These are phyloP conservation scores for Rattus rattus DNA, from an alignment of 2,113 vertebrate species.

Conservation along the genomic window DNA sequence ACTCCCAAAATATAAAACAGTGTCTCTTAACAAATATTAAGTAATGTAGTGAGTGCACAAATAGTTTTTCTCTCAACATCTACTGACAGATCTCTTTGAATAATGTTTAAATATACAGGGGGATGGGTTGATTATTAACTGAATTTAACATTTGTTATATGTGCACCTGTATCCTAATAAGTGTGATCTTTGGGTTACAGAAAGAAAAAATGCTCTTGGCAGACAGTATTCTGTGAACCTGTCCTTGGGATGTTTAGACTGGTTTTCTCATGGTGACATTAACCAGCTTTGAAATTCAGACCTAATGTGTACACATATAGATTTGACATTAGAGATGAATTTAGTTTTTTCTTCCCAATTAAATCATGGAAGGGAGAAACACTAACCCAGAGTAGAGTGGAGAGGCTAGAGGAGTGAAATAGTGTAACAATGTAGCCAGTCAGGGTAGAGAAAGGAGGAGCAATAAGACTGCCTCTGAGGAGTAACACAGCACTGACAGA, in stretches of 20 bases:
- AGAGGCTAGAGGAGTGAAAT: background rate
- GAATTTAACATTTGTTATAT: slow-evolving; percentile 25
- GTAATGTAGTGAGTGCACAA: background rate
- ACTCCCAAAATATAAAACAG: background rate
- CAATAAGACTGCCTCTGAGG: slow-evolving; percentile 26
- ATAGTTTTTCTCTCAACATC: background rate
- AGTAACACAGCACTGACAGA: slow-evolving; percentile 51
- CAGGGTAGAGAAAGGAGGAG: background rate
- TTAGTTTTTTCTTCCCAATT: slow-evolving; percentile 43
- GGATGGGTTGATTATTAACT: background rate
- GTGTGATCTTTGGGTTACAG: slow-evolving; percentile 32
- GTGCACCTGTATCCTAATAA: slow-evolving; percentile 18
- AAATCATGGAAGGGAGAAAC: slow-evolving; percentile 31
- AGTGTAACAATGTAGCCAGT: background rate
- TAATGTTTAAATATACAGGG: slow-evolving; percentile 36
- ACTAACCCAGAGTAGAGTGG: slow-evolving; percentile 40
- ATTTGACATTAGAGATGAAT: slow-evolving; percentile 62
- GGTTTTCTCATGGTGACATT: slow-evolving; percentile 27
- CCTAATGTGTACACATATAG: background rate
- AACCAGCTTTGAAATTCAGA: slow-evolving; percentile 61
- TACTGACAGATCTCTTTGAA: background rate
- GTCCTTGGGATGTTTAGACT: slow-evolving; percentile 28
- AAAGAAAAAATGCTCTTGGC: slow-evolving; percentile 44
- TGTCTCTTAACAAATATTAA: background rate
- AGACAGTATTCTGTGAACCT: background rate